phyloP scores from a whole-genome alignment of 2,888 invertebrate genomes.

The Strigamia maritima region DNA sequence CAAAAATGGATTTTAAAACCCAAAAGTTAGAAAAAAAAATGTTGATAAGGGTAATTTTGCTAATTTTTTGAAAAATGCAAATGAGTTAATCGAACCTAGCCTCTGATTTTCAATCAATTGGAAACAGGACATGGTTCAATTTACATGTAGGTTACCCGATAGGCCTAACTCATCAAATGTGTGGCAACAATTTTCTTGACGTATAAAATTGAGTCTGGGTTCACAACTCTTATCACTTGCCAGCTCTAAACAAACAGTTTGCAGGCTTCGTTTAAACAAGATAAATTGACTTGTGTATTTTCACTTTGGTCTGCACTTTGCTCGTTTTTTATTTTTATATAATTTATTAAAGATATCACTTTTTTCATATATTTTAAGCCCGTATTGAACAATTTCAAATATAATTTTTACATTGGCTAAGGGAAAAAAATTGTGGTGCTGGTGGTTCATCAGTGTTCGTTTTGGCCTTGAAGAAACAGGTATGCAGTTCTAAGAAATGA shows the following conservation, averaged over 20 bases:
- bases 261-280: not conserved
- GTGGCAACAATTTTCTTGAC: not conserved
- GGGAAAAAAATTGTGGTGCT: not conserved
- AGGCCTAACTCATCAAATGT: constrained; percentile 5
- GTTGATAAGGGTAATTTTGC: not conserved
- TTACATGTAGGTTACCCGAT: constrained; percentile 1
- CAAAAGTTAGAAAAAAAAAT: no score
- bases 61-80: not conserved
- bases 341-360: not conserved
- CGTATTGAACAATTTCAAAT: no score
- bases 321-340: not conserved
- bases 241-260: not conserved
- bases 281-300: not conserved
- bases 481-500: not conserved
- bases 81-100: not conserved
- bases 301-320: not conserved
- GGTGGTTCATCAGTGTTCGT: not conserved
- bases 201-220: not conserved
- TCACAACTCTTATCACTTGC: not conserved
- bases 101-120: not conserved
- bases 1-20: no score
- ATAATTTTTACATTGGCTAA: no score
- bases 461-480: constrained; percentile 15
- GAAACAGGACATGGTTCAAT: constrained; percentile 5
- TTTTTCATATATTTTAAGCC: no score